Evolutionary conservation across 2,113 vertebrate species (phyloP).

Genomic region (Hydrochoerus hydrochaeris): DNA sequence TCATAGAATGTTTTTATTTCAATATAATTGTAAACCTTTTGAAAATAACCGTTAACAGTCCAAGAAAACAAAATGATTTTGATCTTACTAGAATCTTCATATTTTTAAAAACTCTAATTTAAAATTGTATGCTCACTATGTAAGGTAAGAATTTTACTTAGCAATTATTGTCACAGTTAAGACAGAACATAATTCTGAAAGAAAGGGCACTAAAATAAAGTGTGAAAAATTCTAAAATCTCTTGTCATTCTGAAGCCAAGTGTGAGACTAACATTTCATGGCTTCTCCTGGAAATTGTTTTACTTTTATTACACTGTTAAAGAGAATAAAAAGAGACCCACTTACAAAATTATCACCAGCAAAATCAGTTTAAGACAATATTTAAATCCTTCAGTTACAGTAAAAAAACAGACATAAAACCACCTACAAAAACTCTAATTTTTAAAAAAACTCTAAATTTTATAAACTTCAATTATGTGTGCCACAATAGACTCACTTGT

Average conservation of each 20-base stretch:
- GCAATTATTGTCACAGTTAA: background rate
- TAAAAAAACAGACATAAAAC: background rate
- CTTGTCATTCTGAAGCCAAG: background rate
- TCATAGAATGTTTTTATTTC: background rate
- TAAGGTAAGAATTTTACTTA: background rate
- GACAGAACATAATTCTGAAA: background rate
- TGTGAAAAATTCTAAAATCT: background rate
- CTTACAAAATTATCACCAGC: background rate
- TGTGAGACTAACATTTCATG: background rate
- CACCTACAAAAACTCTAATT: background rate
- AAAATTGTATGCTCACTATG: background rate
- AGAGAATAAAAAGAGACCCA: background rate
- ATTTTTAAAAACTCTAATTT: background rate
- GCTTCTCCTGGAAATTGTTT: background rate
- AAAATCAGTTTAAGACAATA: conserved; percentile 1
- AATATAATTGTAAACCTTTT: background rate
- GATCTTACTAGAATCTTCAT: background rate
- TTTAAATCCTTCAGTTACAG: background rate
- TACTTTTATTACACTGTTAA: background rate
- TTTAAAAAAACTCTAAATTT: background rate
- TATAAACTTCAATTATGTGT: background rate
- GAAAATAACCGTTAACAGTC: background rate
- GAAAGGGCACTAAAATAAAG: background rate
- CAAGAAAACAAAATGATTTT: conserved; percentile 26
- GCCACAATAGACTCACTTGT: background rate